Percentiles rank a stretch among this genome's conserved stretches.
These are phyloP conservation scores for Steatocranus sp. DNA, from an alignment of 2,797 vertebrate genomes.

Conservation along the genomic window DNA sequence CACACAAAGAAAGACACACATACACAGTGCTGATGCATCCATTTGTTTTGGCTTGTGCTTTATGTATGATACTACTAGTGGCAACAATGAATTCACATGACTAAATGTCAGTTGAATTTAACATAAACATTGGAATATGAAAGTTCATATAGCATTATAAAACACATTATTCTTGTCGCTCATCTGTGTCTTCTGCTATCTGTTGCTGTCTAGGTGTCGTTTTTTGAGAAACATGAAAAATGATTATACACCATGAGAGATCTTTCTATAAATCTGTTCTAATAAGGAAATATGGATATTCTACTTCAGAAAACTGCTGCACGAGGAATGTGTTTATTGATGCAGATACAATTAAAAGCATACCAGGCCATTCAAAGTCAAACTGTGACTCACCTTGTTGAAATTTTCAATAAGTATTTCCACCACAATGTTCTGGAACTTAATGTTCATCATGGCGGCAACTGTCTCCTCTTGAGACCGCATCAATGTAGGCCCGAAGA, in stretches of 20 bases:
- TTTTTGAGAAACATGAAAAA: neutral
- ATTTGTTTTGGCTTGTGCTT: neutral
- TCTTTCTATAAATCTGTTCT: neutral
- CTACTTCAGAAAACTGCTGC: neutral
- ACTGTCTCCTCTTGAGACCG: constrained; percentile 97
- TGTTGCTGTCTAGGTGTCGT: neutral
- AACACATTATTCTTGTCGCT: neutral
- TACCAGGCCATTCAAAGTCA: neutral
- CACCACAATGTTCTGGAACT: constrained; percentile 98
- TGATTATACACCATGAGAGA: neutral
- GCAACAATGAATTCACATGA: neutral
- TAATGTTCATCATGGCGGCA: constrained; percentile 99
- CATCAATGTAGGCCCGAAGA: constrained; percentile 97
- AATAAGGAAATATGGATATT: neutral
- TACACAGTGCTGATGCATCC: neutral
- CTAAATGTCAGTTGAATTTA: neutral
- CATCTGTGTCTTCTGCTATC: neutral
- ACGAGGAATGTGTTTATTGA: neutral
- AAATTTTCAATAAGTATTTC: constrained; percentile 98
- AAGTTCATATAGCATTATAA: neutral
- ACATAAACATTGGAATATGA: neutral
- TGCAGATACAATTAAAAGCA: neutral
- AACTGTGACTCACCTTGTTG: constrained; percentile 43
- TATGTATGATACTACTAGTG: neutral
- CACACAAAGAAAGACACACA: neutral